Evolutionary conservation across 2,797 vertebrate species (phyloP), one percentile per base, ranked within the genome.

Genomic region (Eremophila alpestris): DNA sequence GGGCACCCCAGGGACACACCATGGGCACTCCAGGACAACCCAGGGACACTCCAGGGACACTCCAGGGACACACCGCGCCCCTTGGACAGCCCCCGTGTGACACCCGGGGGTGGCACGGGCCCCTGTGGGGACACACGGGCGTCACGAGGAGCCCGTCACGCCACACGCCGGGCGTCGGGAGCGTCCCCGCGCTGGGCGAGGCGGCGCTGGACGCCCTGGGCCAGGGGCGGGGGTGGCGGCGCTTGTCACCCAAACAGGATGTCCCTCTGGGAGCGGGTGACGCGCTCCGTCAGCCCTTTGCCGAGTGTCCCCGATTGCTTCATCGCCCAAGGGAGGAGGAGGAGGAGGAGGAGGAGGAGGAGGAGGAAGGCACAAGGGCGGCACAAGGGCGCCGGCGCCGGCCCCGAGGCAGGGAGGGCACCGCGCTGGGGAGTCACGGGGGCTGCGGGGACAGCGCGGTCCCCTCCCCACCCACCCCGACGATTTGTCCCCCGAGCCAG

Each of bases 291-390:
- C 83, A 91, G 96, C 87, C 87, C 67, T 93, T 96, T 95, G 81
- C 85, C 73, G 88, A 95, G 94, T 89, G 92, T 52, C 87, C 88
- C 78, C 65, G 77, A 96, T 93, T 95, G 93, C 93, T 97, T 93
- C 96, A 95, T 95, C 91, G 83, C 95, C 95, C 93, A 26, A 52
- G 83, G 95, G 88, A 94, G 36, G 36, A 36, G 36, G 36, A 36
- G 36, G 36, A 36, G 36, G 36, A 36, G 36, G 36, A 36, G 36
- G 36, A 36, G 36, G 36, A 36, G 36, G 36, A 36, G 90, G 92
- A 96, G 93, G 87, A 94, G 91, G 94, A 95, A 89, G 95, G 92
- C 86, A 36, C 94, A 95, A 93, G 94, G 95, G 94, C 93, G 93
- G 89, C 95, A 94, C 94, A 96, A 92, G 95, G 95, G 94, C 92